Conservation (phyloP, 2,888 invertebrate genomes). For the Drosophila quinaria region DNA sequence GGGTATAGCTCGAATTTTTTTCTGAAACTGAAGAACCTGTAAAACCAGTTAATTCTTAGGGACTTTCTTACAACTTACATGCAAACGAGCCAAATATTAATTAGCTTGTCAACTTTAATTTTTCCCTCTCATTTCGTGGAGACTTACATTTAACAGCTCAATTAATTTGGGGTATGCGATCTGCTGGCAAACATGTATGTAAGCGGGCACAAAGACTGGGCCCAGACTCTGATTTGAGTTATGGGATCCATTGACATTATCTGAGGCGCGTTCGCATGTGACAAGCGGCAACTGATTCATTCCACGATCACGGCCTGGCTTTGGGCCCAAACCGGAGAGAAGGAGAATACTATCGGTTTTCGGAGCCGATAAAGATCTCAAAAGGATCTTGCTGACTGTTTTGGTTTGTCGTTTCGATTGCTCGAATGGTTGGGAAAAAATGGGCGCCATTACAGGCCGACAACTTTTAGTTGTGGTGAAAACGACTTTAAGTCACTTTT, state of each 20-base stretch:
- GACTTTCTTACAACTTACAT: conserved; percentile 49
- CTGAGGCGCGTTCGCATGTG: conserved; percentile 67
- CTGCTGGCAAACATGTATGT: conserved; percentile 39
- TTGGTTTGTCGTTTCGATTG: conserved; percentile 50
- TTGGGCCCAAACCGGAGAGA: conserved; percentile 10
- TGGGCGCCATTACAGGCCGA: conserved; percentile 82
- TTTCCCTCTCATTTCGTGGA: conserved; percentile 82
- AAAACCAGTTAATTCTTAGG: conserved; percentile 59
- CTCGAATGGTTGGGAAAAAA: conserved; percentile 65
- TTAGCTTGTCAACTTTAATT: conserved; percentile 79
- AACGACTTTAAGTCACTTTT: conserved; percentile 83
- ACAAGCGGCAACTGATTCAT: conserved; percentile 78
- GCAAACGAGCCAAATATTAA: conserved; percentile 81
- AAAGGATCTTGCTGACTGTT: conserved; percentile 83
- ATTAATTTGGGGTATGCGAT: conserved; percentile 69
- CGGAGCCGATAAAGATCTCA: conserved; percentile 83
- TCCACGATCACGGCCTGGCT: conserved; percentile 39
- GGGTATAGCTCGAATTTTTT: neutral
- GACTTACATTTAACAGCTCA: conserved; percentile 81
- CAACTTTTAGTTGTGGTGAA: conserved; percentile 85
- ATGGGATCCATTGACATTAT: conserved; percentile 79
- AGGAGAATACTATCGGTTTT: conserved; percentile 67
- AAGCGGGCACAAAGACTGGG: conserved; percentile 37
- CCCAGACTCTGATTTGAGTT: conserved; percentile 68
- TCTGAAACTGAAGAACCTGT: conserved; percentile 48